A percentile compares a stretch with the other conserved stretches of the same genome.
Conservation (phyloP, 2,113 vertebrate genomes). For the Macquaria australasica region DNA sequence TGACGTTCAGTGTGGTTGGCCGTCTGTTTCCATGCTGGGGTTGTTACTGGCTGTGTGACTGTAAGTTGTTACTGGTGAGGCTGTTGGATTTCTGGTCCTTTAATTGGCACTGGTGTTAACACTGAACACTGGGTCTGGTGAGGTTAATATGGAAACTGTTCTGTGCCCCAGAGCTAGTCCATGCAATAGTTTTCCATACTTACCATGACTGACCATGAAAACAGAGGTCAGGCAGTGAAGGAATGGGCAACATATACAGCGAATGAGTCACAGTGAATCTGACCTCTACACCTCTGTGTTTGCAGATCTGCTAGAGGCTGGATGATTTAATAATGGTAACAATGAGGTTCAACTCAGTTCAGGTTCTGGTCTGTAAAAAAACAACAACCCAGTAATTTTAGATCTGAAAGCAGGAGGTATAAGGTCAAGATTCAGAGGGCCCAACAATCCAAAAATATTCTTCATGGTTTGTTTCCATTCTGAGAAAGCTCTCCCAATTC, state of each 20-base stretch:
- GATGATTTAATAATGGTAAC: neutral
- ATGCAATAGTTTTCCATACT: slow-evolving; percentile 82
- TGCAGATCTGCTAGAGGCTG: slow-evolving; percentile 33
- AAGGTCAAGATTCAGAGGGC: slow-evolving; percentile 27
- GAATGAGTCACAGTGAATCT: slow-evolving; percentile 14
- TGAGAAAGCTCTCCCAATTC: slow-evolving; percentile 50
- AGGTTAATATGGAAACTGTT: slow-evolving; percentile 68
- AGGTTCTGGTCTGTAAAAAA: neutral
- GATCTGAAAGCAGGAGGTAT: slow-evolving; percentile 52
- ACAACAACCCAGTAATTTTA: slow-evolving; percentile 6
- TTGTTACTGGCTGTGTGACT: slow-evolving; percentile 65
- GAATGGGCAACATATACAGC: slow-evolving; percentile 17
- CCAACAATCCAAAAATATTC: slow-evolving; percentile 22
- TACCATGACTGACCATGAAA: slow-evolving; percentile 69
- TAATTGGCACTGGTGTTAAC: slow-evolving; percentile 30
- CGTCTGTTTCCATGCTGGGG: slow-evolving; percentile 72
- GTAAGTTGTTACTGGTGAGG: slow-evolving; percentile 64
- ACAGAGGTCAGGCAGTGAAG: slow-evolving; percentile 77
- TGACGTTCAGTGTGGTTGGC: slow-evolving; percentile 37
- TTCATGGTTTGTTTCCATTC: slow-evolving; percentile 46
- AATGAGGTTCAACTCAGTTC: neutral
- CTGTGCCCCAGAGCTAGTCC: slow-evolving; percentile 54
- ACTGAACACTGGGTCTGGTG: slow-evolving; percentile 50
- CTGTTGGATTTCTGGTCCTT: slow-evolving; percentile 10
- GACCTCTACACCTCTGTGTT: slow-evolving; percentile 27